Base-by-base conservation (phyloP, 37 sponge, comb jelly and placozoan species). In the Haliclona indistincta region DNA sequence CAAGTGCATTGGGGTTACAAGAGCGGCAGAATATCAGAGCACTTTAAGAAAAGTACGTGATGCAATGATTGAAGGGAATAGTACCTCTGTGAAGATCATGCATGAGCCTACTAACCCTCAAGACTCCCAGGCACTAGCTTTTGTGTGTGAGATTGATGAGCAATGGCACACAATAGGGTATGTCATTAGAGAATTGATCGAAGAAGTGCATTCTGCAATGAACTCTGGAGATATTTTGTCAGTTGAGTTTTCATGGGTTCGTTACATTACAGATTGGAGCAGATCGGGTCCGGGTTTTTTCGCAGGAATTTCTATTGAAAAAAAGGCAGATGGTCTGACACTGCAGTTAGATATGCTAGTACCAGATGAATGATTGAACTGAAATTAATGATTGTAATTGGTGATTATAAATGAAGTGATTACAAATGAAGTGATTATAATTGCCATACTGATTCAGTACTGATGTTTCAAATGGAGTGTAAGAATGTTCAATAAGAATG, bases 61-160 rank as follows among this genome's bases (percentile, higher is more conserved):
- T 23, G 38, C 22, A 35, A 65, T 8, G 38, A 36, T 4, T 7
- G 38, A 65, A 37, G 35, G 38, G 22, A 30, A n/a, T n/a, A 28
- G 5, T 65, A 36, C 30, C 22, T 36, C 33, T 37, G 67, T 65
- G 3, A 65, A 65, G 3, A 11, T 65, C 4, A 3, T 32, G 30
- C 34, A 65, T 11, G 67, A 65, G 30, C 30, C 67, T 6, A 7
- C 4, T 30, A 65, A 65, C 30, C 67, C 67, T 33, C 4, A n/a
- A 29, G 67, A 65, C 30, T 8, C 67, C 8, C 23, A 65, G 30
- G 67, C 67, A 10, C 22, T 65, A 65, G 67, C 67, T 35, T 65
- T 65, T 65, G 67, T 30, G 4, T 8, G 30, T 8, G 8, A 65
- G 20, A 30, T 65, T 13, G 22, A 4, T 13, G 67, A 30, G 4